Evolutionary conservation across 2,888 invertebrate genomes (phyloP).

Genomic region (Tolmerus cingulatus): DNA sequence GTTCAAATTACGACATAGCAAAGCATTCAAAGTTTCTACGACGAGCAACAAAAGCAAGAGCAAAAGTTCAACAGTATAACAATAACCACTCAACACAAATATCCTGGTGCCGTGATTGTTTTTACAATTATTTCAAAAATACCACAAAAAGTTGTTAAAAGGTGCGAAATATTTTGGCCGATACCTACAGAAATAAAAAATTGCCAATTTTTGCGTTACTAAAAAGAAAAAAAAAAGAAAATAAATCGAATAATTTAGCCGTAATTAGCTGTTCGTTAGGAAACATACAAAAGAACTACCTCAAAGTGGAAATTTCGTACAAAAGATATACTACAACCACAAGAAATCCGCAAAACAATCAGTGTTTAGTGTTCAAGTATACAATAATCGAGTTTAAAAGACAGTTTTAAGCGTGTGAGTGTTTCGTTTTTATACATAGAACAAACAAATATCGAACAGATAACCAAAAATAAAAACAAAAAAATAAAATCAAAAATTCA

Average conservation of each 20-base stretch:
- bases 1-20: constrained; percentile 39
- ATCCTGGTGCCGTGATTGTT: constrained; percentile 46
- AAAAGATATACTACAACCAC: constrained; percentile 20
- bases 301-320: constrained; percentile 37
- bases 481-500: not conserved
- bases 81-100: constrained; percentile 38
- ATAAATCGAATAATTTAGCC: not conserved
- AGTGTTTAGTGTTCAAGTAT: constrained; percentile 37
- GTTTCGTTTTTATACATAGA: not conserved
- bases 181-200: constrained; percentile 34
- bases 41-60: constrained; percentile 48
- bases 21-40: constrained; percentile 43
- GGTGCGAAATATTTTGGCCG: constrained; percentile 37
- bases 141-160: constrained; percentile 19
- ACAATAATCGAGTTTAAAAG: constrained; percentile 10
- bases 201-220: constrained; percentile 34
- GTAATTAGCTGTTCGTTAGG: constrained; percentile 12
- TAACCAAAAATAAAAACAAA: not conserved
- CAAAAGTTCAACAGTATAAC: constrained; percentile 42
- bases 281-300: constrained; percentile 27
- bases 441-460: not conserved
- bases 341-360: constrained; percentile 27
- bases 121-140: not conserved
- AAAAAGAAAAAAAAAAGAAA: not conserved
- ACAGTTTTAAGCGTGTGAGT: not conserved